phyloP scores from a whole-genome alignment of 1,140 invertebrate species.

The Solenopsis invicta region DNA sequence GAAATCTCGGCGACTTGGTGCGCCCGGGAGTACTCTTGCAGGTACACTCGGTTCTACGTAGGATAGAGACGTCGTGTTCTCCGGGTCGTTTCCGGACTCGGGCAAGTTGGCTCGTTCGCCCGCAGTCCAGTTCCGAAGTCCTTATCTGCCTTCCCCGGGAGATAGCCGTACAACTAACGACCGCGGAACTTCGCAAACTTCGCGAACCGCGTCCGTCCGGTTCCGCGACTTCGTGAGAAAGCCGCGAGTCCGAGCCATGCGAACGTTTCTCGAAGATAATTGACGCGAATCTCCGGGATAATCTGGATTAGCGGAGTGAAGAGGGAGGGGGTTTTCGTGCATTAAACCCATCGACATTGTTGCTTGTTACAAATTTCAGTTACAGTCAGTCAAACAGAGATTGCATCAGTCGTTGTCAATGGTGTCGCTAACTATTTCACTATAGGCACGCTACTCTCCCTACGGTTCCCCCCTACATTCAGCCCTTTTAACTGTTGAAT shows the following conservation, averaged over 20 bases:
- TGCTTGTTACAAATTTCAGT: conserved; percentile 27
- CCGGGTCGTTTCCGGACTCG: conserved; percentile 48
- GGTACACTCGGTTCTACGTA: neutral
- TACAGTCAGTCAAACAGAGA: conserved; percentile 1
- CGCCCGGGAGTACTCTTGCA: neutral
- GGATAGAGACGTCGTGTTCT: conserved; percentile 35
- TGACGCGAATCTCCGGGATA: conserved; percentile 42
- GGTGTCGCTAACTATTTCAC: neutral
- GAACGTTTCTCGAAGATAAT: conserved; percentile 39
- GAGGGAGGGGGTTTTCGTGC: neutral
- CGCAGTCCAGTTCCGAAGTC: conserved; percentile 41
- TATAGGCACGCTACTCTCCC: too few species aligned
- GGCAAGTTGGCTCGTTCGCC: conserved; percentile 58
- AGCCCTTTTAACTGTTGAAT: neutral
- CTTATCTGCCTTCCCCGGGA: conserved; percentile 50
- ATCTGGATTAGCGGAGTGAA: neutral
- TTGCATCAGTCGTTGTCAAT: neutral
- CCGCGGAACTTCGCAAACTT: conserved; percentile 55
- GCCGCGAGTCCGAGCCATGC: conserved; percentile 21
- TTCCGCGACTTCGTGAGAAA: conserved; percentile 45
- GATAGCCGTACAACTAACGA: conserved; percentile 57
- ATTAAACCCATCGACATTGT: conserved; percentile 26
- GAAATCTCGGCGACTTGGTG: conserved; percentile 16
- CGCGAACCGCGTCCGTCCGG: conserved; percentile 58
- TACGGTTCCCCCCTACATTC: neutral